Percentiles rank a stretch among this genome's conserved stretches.
Evolutionary conservation across 2,797 vertebrate genomes (phyloP).

Genomic region (Gallinago solitaria): DNA sequence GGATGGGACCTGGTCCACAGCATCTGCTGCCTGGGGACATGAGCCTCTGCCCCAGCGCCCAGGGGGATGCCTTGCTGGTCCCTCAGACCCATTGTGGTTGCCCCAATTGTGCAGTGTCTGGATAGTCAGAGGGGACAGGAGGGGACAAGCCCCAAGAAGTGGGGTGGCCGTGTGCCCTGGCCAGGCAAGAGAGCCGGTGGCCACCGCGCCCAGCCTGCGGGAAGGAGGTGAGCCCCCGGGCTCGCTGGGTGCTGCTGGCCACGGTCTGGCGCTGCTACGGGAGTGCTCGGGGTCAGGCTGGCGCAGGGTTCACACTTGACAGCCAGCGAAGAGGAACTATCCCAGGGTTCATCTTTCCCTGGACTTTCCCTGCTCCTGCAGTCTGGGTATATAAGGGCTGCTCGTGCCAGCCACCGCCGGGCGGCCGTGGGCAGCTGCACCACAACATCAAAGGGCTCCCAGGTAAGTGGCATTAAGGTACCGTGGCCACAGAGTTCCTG

Average conservation of each 20-base stretch:
- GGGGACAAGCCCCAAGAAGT: background rate
- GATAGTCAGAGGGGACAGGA: background rate
- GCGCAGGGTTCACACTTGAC: background rate
- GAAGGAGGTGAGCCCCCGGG: background rate
- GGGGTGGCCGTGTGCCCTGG: rapidly evolving
- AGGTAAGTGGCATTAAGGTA: conserved; percentile 40
- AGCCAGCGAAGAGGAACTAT: background rate
- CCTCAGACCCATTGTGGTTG: rapidly evolving
- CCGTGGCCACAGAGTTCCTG: background rate
- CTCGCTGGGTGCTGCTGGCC: background rate
- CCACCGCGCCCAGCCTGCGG: background rate
- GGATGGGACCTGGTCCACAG: background rate
- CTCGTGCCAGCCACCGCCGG: background rate
- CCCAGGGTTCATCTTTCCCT: background rate
- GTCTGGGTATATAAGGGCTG: background rate
- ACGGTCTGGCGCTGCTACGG: rapidly evolving
- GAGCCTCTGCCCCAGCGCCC: background rate
- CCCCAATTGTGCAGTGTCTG: rapidly evolving
- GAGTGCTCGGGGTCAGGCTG: background rate
- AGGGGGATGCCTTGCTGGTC: background rate
- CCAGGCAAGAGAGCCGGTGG: background rate
- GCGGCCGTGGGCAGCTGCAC: background rate
- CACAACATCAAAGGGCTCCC: background rate
- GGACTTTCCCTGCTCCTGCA: conserved; percentile 12
- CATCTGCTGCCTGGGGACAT: rapidly evolving